phyloP scores from a whole-genome alignment of 1,140 invertebrate species.

The Drosophila punjabiensis region DNA sequence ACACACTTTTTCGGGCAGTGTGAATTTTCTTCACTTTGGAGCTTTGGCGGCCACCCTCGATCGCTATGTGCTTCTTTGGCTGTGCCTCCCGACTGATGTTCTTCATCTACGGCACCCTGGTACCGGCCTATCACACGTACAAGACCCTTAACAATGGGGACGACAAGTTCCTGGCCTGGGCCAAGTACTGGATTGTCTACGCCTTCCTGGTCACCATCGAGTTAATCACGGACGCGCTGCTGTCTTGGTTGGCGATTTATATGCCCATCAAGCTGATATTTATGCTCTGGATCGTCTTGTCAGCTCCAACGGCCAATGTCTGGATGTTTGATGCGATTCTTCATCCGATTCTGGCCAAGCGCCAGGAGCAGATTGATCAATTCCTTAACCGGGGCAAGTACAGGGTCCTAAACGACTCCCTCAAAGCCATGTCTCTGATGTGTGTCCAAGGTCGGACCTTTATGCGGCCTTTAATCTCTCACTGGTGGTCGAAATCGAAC shows the following conservation, averaged over 20 bases:
- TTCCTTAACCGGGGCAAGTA: constrained; percentile 47
- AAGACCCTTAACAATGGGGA: constrained; percentile 30
- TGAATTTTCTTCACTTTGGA: neutral
- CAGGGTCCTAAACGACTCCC: constrained; percentile 25
- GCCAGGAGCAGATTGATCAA: constrained; percentile 46
- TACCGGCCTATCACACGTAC: constrained; percentile 59
- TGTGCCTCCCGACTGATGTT: constrained; percentile 44
- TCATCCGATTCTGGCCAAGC: constrained; percentile 40
- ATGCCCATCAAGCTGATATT: constrained; percentile 50
- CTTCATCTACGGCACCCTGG: constrained; percentile 48
- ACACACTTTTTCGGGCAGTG: neutral
- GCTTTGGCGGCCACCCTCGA: neutral
- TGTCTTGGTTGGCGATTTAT: constrained; percentile 65
- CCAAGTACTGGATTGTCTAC: constrained; percentile 69
- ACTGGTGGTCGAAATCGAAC: constrained; percentile 16
- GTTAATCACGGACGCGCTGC: constrained; percentile 39
- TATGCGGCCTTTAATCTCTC: constrained; percentile 12
- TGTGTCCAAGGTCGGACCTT: neutral
- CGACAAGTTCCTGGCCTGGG: constrained; percentile 39
- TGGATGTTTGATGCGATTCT: constrained; percentile 63
- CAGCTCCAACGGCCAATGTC: constrained; percentile 60
- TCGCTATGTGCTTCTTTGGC: constrained; percentile 45
- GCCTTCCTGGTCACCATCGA: constrained; percentile 48
- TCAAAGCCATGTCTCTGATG: neutral
- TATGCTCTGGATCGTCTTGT: constrained; percentile 54